phyloP scores from a whole-genome alignment of 2,888 invertebrate genomes.

The Drosophila longiperda region DNA sequence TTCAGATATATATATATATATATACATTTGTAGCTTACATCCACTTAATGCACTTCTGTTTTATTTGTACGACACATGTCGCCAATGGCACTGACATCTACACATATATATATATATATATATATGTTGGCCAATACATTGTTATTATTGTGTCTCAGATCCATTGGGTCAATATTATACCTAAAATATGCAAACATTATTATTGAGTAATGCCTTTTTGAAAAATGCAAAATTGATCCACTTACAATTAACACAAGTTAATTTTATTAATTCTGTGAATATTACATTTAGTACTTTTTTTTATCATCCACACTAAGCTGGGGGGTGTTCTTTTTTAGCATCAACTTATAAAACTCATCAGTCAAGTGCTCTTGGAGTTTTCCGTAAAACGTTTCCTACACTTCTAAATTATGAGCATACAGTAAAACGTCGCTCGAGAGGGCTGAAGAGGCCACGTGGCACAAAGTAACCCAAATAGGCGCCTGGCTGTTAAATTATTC shows the following conservation, averaged over 20 bases:
- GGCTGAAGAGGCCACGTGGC: slow-evolving; percentile 40
- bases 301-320: background rate
- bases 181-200: background rate
- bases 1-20: slow-evolving; percentile 6
- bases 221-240: background rate
- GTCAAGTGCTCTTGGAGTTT: slow-evolving; percentile 66
- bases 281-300: slow-evolving; percentile 27
- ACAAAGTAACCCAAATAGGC: slow-evolving; percentile 30
- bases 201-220: background rate
- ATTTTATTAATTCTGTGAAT: slow-evolving; percentile 25
- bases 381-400: slow-evolving; percentile 63
- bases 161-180: background rate
- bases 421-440: slow-evolving; percentile 46
- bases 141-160: background rate
- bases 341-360: slow-evolving; percentile 65
- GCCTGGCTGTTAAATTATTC: slow-evolving; percentile 64
- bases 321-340: slow-evolving; percentile 1
- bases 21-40: slow-evolving; percentile 2
- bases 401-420: slow-evolving; percentile 66
- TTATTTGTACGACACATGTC: slow-evolving; percentile 7
- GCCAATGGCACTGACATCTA: background rate
- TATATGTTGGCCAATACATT: background rate
- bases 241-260: slow-evolving; percentile 8
- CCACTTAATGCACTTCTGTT: slow-evolving; percentile 17
- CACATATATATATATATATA: background rate